Evolutionary conservation across 2,797 vertebrate genomes (phyloP).

Genomic region (Borostomias antarcticus): DNA sequence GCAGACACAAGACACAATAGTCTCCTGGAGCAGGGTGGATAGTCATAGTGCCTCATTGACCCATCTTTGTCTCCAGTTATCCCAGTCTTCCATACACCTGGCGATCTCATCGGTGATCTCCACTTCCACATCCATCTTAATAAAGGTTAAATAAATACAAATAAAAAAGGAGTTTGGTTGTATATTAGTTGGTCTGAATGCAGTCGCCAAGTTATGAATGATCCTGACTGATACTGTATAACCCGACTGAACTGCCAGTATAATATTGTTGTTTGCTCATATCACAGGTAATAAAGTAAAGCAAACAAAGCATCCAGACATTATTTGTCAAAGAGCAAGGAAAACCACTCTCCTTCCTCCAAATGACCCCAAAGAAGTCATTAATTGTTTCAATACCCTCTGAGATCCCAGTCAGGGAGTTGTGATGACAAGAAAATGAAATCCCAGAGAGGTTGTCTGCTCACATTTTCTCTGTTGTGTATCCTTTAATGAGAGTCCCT

Average conservation of each 20-base stretch:
- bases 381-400: conserved; percentile 60
- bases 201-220: conserved; percentile 24
- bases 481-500: conserved; percentile 52
- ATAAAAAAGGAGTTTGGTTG: too few relatives aligned
- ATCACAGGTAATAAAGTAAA: conserved; percentile 47
- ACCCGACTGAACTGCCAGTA: conserved; percentile 24
- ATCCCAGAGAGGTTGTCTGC: conserved; percentile 59
- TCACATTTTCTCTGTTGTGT: conserved; percentile 59
- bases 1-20: too few relatives aligned
- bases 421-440: conserved; percentile 72
- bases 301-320: conserved; percentile 34
- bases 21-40: too few relatives aligned
- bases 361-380: conserved; percentile 64
- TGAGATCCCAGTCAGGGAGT: conserved; percentile 62
- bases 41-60: too few relatives aligned
- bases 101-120: too few relatives aligned
- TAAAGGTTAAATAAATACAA: too few relatives aligned
- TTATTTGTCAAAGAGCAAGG: conserved; percentile 47
- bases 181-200: background rate
- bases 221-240: conserved; percentile 28
- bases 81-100: too few relatives aligned
- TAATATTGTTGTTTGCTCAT: conserved; percentile 34
- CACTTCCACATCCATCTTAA: too few relatives aligned
- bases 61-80: too few relatives aligned
- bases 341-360: conserved; percentile 41